Evolutionary conservation across 1,140 invertebrate species (phyloP).

Genomic region (Platorchestia sp.): DNA sequence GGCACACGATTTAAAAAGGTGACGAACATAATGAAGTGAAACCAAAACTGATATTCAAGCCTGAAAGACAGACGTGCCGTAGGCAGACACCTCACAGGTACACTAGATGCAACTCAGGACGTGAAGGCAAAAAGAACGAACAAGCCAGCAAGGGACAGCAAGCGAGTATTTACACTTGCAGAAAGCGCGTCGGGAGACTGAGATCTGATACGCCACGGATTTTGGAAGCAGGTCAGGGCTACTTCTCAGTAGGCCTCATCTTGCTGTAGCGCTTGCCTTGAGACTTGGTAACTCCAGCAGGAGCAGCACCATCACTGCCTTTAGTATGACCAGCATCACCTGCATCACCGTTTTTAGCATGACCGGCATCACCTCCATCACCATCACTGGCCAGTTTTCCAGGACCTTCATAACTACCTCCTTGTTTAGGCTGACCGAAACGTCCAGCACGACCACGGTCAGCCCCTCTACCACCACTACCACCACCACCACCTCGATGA

Average conservation of each 20-base stretch:
- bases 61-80: no score
- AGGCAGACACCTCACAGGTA: no score
- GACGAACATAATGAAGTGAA: no score
- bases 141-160: no score
- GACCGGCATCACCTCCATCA: background rate
- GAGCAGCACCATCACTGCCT: background rate
- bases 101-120: no score
- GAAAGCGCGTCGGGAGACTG: background rate
- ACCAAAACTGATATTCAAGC: no score
- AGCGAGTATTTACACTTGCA: background rate
- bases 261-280: slow-evolving; percentile 41
- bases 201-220: background rate
- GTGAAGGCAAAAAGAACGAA: no score
- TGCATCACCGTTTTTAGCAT: no score
- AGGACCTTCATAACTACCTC: background rate
- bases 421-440: background rate
- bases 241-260: slow-evolving; percentile 19
- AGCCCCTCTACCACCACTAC: background rate
- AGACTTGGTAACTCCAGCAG: background rate
- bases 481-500: background rate
- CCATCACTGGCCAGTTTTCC: background rate
- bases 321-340: background rate
- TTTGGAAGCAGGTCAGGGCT: background rate
- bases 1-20: no score
- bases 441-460: background rate